Evolutionary conservation across 2,113 vertebrate species (phyloP).

Genomic region (Xiphophorus maculatus): DNA sequence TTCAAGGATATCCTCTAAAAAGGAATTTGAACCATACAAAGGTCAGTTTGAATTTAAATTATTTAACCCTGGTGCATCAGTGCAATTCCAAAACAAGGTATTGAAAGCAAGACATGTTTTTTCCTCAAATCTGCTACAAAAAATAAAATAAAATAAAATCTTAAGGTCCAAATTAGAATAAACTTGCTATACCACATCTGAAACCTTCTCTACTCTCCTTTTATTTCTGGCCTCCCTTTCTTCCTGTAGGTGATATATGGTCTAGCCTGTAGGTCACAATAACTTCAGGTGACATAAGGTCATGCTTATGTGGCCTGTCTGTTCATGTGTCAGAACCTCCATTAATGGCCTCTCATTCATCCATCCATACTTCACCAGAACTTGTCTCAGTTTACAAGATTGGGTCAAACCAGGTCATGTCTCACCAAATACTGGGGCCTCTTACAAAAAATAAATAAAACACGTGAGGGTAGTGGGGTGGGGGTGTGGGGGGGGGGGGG

Average conservation of each 20-base stretch:
- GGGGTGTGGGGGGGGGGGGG: constrained; percentile 49
- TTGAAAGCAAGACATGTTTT: constrained; percentile 1
- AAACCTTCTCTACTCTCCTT: not conserved
- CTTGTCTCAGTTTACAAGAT: constrained; percentile 74
- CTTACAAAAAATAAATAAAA: constrained; percentile 54
- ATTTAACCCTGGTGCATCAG: constrained; percentile 38
- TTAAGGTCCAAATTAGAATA: not conserved
- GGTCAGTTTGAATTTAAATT: constrained; percentile 51
- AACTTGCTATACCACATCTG: not conserved
- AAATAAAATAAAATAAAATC: not conserved
- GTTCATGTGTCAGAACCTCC: constrained; percentile 60
- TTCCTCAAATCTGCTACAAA: constrained; percentile 14
- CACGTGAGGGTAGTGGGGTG: constrained; percentile 50
- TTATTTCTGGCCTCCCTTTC: not conserved
- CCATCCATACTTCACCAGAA: constrained; percentile 31
- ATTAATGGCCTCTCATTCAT: constrained; percentile 56
- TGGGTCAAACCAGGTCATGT: constrained; percentile 75
- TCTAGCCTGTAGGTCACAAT: constrained; percentile 39
- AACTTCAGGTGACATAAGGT: constrained; percentile 40
- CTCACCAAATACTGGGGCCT: constrained; percentile 72
- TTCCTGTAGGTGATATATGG: constrained; percentile 34
- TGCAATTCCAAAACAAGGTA: constrained; percentile 32
- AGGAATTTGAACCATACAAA: constrained; percentile 48
- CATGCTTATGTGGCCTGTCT: constrained; percentile 42
- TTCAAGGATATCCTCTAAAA: constrained; percentile 33